phyloP scores from a whole-genome alignment of 2,113 vertebrate species.

The Mastomys coucha region DNA sequence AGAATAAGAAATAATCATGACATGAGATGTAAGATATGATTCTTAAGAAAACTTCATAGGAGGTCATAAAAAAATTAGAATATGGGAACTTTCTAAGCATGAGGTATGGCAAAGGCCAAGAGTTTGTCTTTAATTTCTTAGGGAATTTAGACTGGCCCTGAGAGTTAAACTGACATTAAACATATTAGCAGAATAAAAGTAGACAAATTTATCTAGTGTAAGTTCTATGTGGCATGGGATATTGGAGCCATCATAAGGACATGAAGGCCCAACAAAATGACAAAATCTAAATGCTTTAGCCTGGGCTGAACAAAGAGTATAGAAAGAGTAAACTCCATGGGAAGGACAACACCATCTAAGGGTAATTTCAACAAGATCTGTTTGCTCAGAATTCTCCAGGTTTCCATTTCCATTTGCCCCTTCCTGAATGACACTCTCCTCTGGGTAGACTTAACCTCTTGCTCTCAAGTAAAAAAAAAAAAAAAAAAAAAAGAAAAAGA shows the following conservation, averaged over 20 bases:
- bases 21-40: neutral
- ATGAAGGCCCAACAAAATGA: neutral
- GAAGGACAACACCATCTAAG: neutral
- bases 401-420: neutral
- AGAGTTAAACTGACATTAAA: slow-evolving; percentile 15
- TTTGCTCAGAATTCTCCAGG: neutral
- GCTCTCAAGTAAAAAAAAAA: neutral
- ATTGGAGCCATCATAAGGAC: neutral
- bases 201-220: slow-evolving; percentile 41
- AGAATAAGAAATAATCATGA: neutral
- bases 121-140: neutral
- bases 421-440: neutral
- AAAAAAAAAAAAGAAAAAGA: neutral
- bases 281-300: neutral
- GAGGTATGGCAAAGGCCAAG: neutral
- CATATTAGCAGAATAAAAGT: neutral
- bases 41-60: slow-evolving; percentile 5
- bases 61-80: neutral
- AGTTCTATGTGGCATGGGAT: neutral
- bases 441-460: neutral
- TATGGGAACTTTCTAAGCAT: neutral
- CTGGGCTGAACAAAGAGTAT: neutral
- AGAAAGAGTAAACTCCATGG: neutral
- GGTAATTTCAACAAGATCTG: slow-evolving; percentile 5
- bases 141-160: neutral